Evolutionary conservation across 1,140 invertebrate species (phyloP).

Genomic region (Drosophila grimshawi): DNA sequence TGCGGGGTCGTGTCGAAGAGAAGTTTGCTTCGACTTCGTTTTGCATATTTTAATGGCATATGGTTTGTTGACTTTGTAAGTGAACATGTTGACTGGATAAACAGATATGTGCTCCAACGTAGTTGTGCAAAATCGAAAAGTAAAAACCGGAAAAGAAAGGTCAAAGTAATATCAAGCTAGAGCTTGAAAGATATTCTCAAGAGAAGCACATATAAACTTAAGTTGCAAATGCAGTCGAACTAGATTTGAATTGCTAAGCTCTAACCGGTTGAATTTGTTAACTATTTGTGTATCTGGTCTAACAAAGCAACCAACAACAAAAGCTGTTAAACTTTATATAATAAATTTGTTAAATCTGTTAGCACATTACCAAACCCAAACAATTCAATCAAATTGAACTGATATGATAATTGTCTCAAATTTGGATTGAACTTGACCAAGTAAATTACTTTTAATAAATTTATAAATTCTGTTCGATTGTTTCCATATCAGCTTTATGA

Average conservation of each 20-base stretch:
- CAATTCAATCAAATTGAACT: no score
- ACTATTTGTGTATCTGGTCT: no score
- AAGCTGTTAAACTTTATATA: not conserved
- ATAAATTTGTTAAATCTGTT: no score
- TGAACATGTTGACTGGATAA: conserved; percentile 20
- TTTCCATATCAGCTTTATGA: no score
- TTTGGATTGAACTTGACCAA: no score
- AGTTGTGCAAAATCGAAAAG: not conserved
- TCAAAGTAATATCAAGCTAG: not conserved
- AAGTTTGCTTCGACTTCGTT: conserved; percentile 36
- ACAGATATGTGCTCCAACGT: not conserved
- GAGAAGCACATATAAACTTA: not conserved
- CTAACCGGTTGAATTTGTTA: conserved; percentile 15
- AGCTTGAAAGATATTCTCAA: not conserved
- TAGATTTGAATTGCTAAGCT: not conserved
- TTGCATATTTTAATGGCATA: conserved; percentile 47
- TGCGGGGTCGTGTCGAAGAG: not conserved
- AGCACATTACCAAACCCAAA: no score
- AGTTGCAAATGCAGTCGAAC: conserved; percentile 10
- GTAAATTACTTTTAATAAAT: no score
- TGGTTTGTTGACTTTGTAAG: conserved; percentile 32
- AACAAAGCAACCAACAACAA: not conserved
- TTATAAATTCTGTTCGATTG: no score
- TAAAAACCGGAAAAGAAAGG: not conserved
- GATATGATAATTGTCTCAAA: no score